Conservation (phyloP, 2,888 invertebrate species). For the Cosmia pyralina region DNA sequence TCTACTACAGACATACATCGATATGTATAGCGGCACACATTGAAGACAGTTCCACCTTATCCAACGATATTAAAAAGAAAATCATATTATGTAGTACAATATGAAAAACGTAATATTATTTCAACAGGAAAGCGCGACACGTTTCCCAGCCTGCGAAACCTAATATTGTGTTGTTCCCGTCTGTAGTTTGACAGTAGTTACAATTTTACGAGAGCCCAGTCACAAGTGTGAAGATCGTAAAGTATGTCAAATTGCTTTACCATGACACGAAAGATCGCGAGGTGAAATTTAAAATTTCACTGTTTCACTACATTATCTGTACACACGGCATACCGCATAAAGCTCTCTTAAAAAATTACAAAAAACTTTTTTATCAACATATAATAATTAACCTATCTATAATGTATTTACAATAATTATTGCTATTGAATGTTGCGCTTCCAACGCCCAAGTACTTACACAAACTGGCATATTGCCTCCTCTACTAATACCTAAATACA, state of each 20-base stretch:
- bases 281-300: slow-evolving; percentile 89
- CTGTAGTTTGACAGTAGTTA: slow-evolving; percentile 67
- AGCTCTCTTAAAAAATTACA: slow-evolving; percentile 90
- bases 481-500: slow-evolving; percentile 80
- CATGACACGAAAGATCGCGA: slow-evolving; percentile 79
- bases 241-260: slow-evolving; percentile 73
- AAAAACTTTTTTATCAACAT: slow-evolving; percentile 83
- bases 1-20: slow-evolving; percentile 43
- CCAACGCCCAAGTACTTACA: slow-evolving; percentile 83
- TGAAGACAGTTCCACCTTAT: slow-evolving; percentile 48
- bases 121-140: slow-evolving; percentile 46
- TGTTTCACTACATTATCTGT: slow-evolving; percentile 78
- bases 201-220: slow-evolving; percentile 74
- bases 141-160: slow-evolving; percentile 58
- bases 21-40: slow-evolving; percentile 45
- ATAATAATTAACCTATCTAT: slow-evolving; percentile 89
- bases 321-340: slow-evolving; percentile 86
- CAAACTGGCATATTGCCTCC: slow-evolving; percentile 85
- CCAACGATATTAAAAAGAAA: slow-evolving; percentile 58
- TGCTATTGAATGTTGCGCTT: slow-evolving; percentile 89
- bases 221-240: slow-evolving; percentile 76
- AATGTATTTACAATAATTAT: slow-evolving; percentile 88
- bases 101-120: slow-evolving; percentile 63
- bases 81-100: slow-evolving; percentile 54
- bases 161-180: slow-evolving; percentile 66